Base-by-base conservation (phyloP, 2,888 invertebrate genomes). In the Notodonta dromedarius region DNA sequence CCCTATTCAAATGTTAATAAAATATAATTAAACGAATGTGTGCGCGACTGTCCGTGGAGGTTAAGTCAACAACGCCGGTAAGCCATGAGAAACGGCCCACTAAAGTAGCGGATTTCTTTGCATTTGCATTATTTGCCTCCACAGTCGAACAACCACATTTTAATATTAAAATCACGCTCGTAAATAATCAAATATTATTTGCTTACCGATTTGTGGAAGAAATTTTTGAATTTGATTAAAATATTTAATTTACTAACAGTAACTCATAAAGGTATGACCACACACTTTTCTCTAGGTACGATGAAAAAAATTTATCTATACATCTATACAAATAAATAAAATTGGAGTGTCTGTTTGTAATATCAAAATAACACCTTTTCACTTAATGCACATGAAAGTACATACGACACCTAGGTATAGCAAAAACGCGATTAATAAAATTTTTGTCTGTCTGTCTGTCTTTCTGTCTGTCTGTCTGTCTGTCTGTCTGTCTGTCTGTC, bases 41-140 rank as follows among this genome's bases (percentile, higher is more conserved):
- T 46, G 39, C 54, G 39, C 54, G 54, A 35, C 7, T 54, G 54
- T 32, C 35, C 35, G 61, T 74, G 80, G 79, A 80, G 78, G 84
- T 80, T 83, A 85, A 88, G 88, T 87, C 89, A 86, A 87, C 87
- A 83, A 79, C 78, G 74, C 75, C 76, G 76, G 81, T 87, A 88
- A 90, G 85, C 88, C 82, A 76, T 88, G 88, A 90, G 82, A 87
- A 85, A 90, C 77, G 88, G 86, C 80, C 79, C 81, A 78, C 82
- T 88, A 87, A 90, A 90, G 85, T 85, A 88, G 85, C 84, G 82
- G 89, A 89, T 90, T 85, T 85, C 84, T 83, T 79, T 79, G 77
- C 81, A 83, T 85, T 86, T 85, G 82, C 85, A 87, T 89, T 82
- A 83, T 80, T 84, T 83, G 77, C 72, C 74, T 68, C 70, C 68